Percentiles rank a stretch among this genome's conserved stretches.
phyloP scores from a whole-genome alignment of 2,113 vertebrate genomes.

The Gymnocephalus cernua region DNA sequence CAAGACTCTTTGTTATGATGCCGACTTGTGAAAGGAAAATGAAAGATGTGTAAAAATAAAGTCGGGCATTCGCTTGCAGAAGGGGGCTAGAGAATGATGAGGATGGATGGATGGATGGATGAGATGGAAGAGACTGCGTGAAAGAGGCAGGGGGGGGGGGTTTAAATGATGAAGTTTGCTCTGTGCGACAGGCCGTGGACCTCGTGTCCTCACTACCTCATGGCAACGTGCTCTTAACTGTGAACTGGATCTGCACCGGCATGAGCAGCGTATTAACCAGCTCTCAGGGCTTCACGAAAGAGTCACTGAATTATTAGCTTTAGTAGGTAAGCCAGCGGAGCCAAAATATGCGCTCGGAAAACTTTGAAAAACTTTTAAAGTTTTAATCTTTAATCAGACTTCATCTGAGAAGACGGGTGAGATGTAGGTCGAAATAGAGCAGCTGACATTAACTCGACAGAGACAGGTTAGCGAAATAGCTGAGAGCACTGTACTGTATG shows the following conservation, averaged over 20 bases:
- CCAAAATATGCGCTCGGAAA: constrained; percentile 34
- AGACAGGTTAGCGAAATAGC: neutral
- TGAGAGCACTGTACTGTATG: neutral
- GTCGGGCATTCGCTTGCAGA: constrained; percentile 25
- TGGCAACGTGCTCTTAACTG: constrained; percentile 20
- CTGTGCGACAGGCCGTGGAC: constrained; percentile 26
- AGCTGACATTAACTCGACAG: constrained; percentile 2
- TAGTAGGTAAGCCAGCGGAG: constrained; percentile 16
- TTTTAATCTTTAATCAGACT: constrained; percentile 63
- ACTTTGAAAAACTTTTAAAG: constrained; percentile 49
- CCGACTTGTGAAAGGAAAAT: constrained; percentile 19
- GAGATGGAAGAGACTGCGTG: constrained; percentile 33
- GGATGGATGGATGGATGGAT: constrained; percentile 54
- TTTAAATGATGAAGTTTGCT: constrained; percentile 51
- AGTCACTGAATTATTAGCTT: constrained; percentile 55
- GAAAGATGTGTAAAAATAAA: constrained; percentile 37
- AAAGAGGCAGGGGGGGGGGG: neutral
- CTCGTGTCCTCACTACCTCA: constrained; percentile 15
- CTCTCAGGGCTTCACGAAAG: constrained; percentile 18
- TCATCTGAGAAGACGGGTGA: neutral
- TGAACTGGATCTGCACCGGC: constrained; percentile 29
- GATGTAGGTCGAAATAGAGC: constrained; percentile 44
- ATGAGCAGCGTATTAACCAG: constrained; percentile 12
- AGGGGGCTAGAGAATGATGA: constrained; percentile 16
- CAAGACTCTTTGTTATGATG: constrained; percentile 48